These are phyloP conservation scores for Suillia variegata DNA, from an alignment of 2,888 invertebrate species.

Conservation along the genomic window DNA sequence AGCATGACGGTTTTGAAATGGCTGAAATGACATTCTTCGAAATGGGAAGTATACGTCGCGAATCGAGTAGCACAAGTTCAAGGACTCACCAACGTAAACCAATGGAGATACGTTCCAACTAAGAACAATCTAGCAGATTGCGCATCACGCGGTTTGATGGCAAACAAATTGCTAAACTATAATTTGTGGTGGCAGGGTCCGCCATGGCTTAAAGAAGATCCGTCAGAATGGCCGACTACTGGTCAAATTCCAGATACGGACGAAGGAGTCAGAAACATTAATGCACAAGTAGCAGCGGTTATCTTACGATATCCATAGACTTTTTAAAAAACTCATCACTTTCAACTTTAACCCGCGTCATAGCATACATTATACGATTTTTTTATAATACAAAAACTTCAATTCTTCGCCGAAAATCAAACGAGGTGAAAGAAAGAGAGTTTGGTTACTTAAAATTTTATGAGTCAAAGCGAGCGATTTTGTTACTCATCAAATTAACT, in stretches of 20 bases:
- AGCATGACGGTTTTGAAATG: constrained; percentile 19
- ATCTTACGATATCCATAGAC: neutral
- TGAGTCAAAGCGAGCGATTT: too few relatives aligned
- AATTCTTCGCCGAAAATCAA: too few relatives aligned
- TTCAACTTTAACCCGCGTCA: neutral
- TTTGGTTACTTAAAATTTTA: too few relatives aligned
- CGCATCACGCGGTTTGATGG: constrained; percentile 30
- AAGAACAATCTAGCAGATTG: constrained; percentile 34
- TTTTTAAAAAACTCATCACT: neutral
- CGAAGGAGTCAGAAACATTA: too few relatives aligned
- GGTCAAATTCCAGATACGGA: neutral
- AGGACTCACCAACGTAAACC: constrained; percentile 15
- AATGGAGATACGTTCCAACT: constrained; percentile 34
- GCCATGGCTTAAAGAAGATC: neutral
- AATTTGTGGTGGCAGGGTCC: constrained; percentile 36
- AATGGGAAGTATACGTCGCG: constrained; percentile 27
- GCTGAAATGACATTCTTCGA: constrained; percentile 26
- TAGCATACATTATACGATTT: neutral
- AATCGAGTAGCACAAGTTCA: constrained; percentile 34
- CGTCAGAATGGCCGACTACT: neutral
- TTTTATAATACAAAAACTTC: neutral
- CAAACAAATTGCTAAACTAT: constrained; percentile 18
- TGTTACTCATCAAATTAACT: too few relatives aligned
- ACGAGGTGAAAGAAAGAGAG: too few relatives aligned
- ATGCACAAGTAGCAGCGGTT: too few relatives aligned